Percentiles rank a stretch among this genome's conserved stretches.
phyloP scores from a whole-genome alignment of 2,797 vertebrate species.

The Hapalemur alaotrensis region DNA sequence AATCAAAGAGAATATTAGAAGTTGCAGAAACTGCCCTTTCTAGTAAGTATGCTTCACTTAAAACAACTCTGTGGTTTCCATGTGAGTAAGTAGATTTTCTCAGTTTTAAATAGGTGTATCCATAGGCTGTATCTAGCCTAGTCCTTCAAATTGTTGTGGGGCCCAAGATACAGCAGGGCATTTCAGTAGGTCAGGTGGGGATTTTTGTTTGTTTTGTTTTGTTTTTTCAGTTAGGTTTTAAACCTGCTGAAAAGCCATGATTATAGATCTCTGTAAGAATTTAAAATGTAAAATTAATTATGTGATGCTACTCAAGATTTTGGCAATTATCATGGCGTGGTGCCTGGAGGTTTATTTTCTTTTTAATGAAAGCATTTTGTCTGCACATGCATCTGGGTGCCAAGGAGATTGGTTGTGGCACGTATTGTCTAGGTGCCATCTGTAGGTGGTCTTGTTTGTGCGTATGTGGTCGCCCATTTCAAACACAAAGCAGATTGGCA shows the following conservation, averaged over 20 bases:
- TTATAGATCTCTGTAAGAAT: slow-evolving; percentile 46
- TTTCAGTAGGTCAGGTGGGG: not conserved
- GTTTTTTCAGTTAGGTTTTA: slow-evolving; percentile 26
- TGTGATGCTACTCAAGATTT: slow-evolving; percentile 70
- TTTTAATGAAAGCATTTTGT: slow-evolving; percentile 85
- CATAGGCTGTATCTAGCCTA: not conserved
- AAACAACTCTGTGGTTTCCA: not conserved
- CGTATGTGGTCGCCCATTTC: slow-evolving; percentile 73
- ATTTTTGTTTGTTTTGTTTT: not conserved
- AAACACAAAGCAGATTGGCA: slow-evolving; percentile 61
- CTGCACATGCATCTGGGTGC: slow-evolving; percentile 85
- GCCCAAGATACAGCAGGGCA: not conserved
- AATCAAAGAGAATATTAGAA: slow-evolving; percentile 18
- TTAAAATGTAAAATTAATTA: slow-evolving; percentile 70
- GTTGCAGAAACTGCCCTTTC: not conserved
- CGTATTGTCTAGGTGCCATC: slow-evolving; percentile 52
- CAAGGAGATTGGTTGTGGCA: slow-evolving; percentile 85
- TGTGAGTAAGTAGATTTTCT: not conserved
- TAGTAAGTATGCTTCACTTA: not conserved
- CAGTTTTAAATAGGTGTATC: not conserved
- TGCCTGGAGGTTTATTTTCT: slow-evolving; percentile 69
- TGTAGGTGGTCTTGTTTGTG: slow-evolving; percentile 82
- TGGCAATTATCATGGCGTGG: slow-evolving; percentile 72
- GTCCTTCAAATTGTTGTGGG: not conserved
- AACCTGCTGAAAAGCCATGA: slow-evolving; percentile 34